These are phyloP conservation scores for Serranus cabrilla DNA, from an alignment of 2,797 vertebrate species.

Conservation along the genomic window DNA sequence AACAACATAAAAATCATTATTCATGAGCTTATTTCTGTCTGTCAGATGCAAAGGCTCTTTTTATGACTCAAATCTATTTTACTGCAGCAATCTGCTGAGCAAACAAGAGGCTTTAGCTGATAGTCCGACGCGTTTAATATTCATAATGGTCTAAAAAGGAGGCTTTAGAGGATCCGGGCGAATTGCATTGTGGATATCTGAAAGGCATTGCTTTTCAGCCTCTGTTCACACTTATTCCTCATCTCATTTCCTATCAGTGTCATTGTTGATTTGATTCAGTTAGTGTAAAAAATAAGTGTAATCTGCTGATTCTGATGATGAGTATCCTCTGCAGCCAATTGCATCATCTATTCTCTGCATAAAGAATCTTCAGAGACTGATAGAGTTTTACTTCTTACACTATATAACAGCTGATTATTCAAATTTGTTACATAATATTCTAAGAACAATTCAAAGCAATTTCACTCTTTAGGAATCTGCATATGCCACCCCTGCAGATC, in stretches of 20 bases:
- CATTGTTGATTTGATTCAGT: slow-evolving; percentile 13
- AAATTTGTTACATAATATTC: slow-evolving; percentile 10
- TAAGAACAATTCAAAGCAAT: background rate
- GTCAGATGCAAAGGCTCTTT: slow-evolving; percentile 38
- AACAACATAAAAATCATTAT: slow-evolving; percentile 32
- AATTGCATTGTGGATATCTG: slow-evolving; percentile 48
- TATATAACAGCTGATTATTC: background rate
- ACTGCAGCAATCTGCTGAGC: slow-evolving; percentile 62
- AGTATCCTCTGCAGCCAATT: background rate
- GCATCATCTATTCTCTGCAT: background rate
- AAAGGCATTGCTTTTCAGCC: slow-evolving; percentile 24
- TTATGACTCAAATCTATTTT: slow-evolving; percentile 54
- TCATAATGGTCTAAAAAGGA: slow-evolving; percentile 62
- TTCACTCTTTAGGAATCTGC: slow-evolving; percentile 9
- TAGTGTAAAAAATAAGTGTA: background rate
- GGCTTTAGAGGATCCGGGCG: slow-evolving; percentile 59
- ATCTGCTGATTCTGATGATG: slow-evolving; percentile 3
- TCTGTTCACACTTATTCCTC: background rate
- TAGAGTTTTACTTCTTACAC: slow-evolving; percentile 1
- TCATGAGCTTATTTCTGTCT: slow-evolving; percentile 34
- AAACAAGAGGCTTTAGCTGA: slow-evolving; percentile 66
- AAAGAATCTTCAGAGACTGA: slow-evolving; percentile 2
- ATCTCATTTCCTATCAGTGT: slow-evolving; percentile 22
- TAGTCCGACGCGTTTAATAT: slow-evolving; percentile 51
- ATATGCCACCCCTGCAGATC: slow-evolving; percentile 6